phyloP scores from a whole-genome alignment of 2,797 vertebrate species.

The Vultur gryphus region DNA sequence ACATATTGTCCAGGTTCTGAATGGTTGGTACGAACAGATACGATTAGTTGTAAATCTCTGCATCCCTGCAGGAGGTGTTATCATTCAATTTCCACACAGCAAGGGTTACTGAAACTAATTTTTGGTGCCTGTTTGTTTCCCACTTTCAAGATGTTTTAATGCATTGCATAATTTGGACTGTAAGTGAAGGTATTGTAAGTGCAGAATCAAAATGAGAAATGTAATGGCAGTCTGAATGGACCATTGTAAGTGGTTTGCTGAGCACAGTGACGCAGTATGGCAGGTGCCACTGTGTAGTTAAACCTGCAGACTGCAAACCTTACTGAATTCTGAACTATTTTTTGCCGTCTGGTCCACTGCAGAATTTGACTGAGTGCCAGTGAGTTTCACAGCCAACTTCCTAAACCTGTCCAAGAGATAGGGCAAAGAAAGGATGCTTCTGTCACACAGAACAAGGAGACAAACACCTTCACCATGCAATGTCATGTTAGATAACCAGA shows the following conservation, averaged over 20 bases:
- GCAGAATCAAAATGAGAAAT: not conserved
- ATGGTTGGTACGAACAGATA: not conserved
- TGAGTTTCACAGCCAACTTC: not conserved
- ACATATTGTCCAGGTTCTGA: not conserved
- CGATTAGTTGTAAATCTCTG: not conserved
- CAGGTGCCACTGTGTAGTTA: not conserved
- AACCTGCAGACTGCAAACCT: not conserved
- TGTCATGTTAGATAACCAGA: not conserved
- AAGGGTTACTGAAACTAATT: conserved; percentile 59
- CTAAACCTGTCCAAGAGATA: not conserved
- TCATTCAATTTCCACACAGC: conserved; percentile 63
- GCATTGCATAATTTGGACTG: conserved; percentile 21
- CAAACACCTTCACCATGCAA: not conserved
- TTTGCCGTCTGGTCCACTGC: not conserved
- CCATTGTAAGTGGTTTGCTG: not conserved
- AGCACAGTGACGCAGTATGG: not conserved
- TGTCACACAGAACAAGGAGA: not conserved
- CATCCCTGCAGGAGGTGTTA: not conserved
- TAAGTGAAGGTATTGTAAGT: not conserved
- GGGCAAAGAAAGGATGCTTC: not conserved
- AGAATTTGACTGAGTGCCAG: not conserved
- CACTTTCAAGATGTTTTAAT: conserved; percentile 25
- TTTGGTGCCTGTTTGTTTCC: conserved; percentile 26
- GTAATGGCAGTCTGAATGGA: not conserved
- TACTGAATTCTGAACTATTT: not conserved